Percentiles rank a stretch among this genome's conserved stretches.
Evolutionary conservation across 1,140 invertebrate genomes (phyloP).

Genomic region (Prorops nasuta): DNA sequence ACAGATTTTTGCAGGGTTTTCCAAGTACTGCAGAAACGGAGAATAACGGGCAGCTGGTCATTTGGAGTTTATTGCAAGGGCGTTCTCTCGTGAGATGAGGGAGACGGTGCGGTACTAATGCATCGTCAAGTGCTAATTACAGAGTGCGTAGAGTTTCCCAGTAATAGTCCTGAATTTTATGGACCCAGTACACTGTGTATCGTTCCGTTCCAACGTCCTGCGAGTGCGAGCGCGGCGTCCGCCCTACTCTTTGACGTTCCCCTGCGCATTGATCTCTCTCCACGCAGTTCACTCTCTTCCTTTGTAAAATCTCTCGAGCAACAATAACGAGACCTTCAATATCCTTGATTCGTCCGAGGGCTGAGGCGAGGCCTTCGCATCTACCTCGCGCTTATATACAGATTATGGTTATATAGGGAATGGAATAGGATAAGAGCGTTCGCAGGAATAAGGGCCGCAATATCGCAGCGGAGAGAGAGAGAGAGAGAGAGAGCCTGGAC

Average conservation of each 20-base stretch:
- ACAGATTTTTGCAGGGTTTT: slow-evolving; percentile 13
- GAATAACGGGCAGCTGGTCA: slow-evolving; percentile 26
- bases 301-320: too few species aligned
- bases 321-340: too few species aligned
- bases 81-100: slow-evolving; percentile 32
- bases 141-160: slow-evolving; percentile 37
- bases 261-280: too few species aligned
- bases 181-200: slow-evolving; percentile 29
- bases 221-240: neutral
- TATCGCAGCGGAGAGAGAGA: neutral
- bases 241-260: neutral
- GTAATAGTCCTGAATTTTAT: slow-evolving; percentile 47
- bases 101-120: slow-evolving; percentile 39
- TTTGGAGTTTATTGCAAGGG: slow-evolving; percentile 48
- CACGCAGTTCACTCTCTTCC: too few species aligned
- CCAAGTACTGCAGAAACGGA: too few species aligned
- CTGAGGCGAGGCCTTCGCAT: neutral
- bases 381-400: too few species aligned
- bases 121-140: slow-evolving; percentile 55
- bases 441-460: too few species aligned
- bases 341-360: neutral
- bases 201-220: slow-evolving; percentile 17
- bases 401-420: too few species aligned
- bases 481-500: slow-evolving; percentile 15
- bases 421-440: too few species aligned